phyloP scores from a whole-genome alignment of 2,113 vertebrate species.

The Martes martes region DNA sequence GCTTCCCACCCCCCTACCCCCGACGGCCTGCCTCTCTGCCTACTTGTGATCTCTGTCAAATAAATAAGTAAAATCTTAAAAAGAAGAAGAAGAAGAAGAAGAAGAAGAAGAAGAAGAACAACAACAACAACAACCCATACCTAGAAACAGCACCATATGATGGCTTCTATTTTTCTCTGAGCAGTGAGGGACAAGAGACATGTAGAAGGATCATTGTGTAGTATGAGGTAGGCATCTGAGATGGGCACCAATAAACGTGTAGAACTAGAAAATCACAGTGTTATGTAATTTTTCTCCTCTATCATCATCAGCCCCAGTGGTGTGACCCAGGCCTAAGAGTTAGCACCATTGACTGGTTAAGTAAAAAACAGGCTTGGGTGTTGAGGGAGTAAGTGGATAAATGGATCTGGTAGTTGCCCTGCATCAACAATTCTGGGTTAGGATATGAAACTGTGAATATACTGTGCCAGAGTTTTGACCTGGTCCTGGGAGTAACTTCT shows the following conservation, averaged over 20 bases:
- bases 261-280: background rate
- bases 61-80: no score
- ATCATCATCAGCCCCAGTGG: background rate
- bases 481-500: accelerated
- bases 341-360: background rate
- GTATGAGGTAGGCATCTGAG: background rate
- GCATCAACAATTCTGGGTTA: background rate
- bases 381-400: background rate
- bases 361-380: background rate
- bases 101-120: background rate
- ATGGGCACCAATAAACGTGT: background rate
- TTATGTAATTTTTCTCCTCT: background rate
- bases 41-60: no score
- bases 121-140: background rate
- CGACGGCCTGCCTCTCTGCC: no score
- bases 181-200: background rate
- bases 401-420: background rate
- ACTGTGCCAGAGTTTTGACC: background rate
- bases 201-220: background rate
- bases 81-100: no score
- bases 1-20: no score
- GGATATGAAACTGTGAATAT: background rate
- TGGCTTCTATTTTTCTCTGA: background rate
- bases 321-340: background rate
- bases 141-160: background rate